Conservation (phyloP, 2,113 vertebrate genomes). For the Hystrix brachyura region DNA sequence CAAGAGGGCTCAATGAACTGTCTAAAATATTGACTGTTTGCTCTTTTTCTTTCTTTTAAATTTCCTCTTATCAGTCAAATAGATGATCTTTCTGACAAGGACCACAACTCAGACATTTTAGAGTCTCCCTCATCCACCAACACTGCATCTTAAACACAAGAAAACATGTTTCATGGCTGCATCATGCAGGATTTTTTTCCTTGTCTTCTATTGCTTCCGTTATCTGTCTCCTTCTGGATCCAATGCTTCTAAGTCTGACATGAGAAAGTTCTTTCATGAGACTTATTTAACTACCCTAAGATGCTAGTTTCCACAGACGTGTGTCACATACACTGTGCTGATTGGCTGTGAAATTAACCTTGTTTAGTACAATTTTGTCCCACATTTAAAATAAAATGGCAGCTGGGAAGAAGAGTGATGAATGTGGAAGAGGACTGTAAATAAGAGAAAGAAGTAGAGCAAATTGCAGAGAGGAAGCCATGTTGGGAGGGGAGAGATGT, state of each 20-base stretch:
- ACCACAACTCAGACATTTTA: not conserved
- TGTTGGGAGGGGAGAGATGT: not conserved
- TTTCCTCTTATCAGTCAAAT: constrained; percentile 36
- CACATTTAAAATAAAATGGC: constrained; percentile 69
- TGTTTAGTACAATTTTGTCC: constrained; percentile 23
- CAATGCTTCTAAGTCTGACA: not conserved
- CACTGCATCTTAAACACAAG: not conserved
- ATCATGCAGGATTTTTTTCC: not conserved
- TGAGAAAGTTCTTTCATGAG: constrained; percentile 34
- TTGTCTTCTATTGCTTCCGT: not conserved
- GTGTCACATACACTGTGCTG: not conserved
- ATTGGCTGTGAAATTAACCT: constrained; percentile 64
- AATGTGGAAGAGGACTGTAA: not conserved
- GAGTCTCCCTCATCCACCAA: not conserved
- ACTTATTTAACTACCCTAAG: constrained; percentile 51
- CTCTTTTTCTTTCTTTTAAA: constrained; percentile 44
- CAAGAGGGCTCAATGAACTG: constrained; percentile 52
- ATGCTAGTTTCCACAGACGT: constrained; percentile 60
- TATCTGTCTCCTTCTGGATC: not conserved
- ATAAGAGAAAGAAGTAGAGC: not conserved
- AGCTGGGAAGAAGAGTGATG: not conserved
- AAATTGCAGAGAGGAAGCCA: not conserved
- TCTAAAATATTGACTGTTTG: constrained; percentile 19
- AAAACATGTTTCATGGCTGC: not conserved
- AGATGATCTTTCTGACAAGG: not conserved